Base-by-base conservation (phyloP, 1,140 invertebrate species). In the Chironomus tepperi region DNA sequence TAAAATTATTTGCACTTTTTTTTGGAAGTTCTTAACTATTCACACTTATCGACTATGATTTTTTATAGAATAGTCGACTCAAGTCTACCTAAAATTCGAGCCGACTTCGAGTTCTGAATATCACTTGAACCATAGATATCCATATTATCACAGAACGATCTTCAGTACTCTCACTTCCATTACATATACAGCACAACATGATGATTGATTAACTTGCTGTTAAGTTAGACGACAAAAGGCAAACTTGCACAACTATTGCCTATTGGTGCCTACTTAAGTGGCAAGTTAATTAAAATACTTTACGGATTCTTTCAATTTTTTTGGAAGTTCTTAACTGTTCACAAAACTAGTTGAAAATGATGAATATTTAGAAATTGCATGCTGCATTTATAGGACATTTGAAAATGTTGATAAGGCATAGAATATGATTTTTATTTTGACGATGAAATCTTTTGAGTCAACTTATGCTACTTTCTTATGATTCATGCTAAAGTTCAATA, bases 401-500 rank as follows among this genome's bases (percentile, higher is more conserved):
- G n/a, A 57, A 57, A 12, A 15, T n/a, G 15, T 57, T n/a, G 12
- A n/a, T 47, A n/a, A n/a, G 47, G 5, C 5, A 57, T 12, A n/a
- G 15, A 57, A 15, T 47, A 8, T 47, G 43, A 12, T n/a, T 57
- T n/a, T 15, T n/a, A 5, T 15, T 47, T 15, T 57, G n/a, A n/a
- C n/a, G 47, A 12, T n/a, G 47, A 57, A 57, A 57, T 57, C 47
- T 57, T n/a, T 57, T 57, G 3, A 57, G 47, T 57, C 47, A 57
- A 57, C 47, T 57, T 57, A 57, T 57, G 47, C 5, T 34, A 34
- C 47, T 57, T 57, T 57, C 47, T n/a, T 57, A n/a, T n/a, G 12
- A n/a, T n/a, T n/a, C 47, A 57, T n/a, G 47, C 47, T n/a, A 57
- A 57, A 57, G 47, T 57, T 57, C 47, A 57, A 57, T 57, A 57